These are phyloP conservation scores for Mesochorus sp. DNA, from an alignment of 2,888 invertebrate genomes.

Conservation along the genomic window DNA sequence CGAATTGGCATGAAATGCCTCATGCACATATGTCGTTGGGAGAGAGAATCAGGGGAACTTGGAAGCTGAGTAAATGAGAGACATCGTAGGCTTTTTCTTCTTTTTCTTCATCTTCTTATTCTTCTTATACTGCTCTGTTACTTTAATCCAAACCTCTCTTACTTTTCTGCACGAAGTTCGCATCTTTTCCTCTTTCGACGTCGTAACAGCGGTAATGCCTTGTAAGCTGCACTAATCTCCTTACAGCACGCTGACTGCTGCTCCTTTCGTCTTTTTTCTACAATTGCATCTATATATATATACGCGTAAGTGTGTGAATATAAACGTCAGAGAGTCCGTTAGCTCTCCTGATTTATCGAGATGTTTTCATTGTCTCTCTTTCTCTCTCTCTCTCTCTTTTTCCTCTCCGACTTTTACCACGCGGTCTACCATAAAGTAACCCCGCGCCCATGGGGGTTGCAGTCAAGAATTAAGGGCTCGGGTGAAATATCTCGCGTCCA, in stretches of 20 bases:
- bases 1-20: conserved; percentile 22
- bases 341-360: conserved; percentile 78
- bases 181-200: conserved; percentile 64
- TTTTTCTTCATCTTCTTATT: conserved; percentile 46
- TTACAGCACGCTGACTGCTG: conserved; percentile 62
- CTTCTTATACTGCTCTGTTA: conserved; percentile 45
- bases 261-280: conserved; percentile 63
- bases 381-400: too few relatives aligned
- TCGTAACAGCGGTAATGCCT: conserved; percentile 74
- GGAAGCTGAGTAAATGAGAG: conserved; percentile 67
- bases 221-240: conserved; percentile 78
- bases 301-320: background rate
- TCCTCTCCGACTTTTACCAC: conserved; percentile 64
- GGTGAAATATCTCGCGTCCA: conserved; percentile 19
- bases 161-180: conserved; percentile 52
- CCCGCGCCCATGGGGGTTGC: background rate
- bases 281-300: conserved; percentile 13
- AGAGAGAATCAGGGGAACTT: conserved; percentile 61
- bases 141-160: conserved; percentile 55
- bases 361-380: conserved; percentile 81
- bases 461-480: background rate
- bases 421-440: conserved; percentile 67
- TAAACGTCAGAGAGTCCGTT: conserved; percentile 48
- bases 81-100: conserved; percentile 48
- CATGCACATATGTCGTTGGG: too few relatives aligned